These are phyloP conservation scores for Seira musarum DNA, from an alignment of 2,888 invertebrate genomes.

Conservation along the genomic window DNA sequence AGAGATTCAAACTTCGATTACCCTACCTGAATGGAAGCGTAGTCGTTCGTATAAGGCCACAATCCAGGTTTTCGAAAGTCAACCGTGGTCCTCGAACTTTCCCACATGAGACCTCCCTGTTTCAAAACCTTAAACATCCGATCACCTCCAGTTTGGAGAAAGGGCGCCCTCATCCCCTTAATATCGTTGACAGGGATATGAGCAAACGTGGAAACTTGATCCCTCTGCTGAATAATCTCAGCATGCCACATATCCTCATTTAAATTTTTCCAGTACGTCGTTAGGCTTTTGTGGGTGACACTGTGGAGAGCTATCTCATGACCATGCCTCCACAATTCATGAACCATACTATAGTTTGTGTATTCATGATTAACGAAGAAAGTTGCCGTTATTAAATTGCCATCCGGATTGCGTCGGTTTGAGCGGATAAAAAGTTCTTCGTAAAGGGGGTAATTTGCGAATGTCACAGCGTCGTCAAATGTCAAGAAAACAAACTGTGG, in stretches of 20 bases:
- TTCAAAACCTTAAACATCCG: constrained; percentile 76
- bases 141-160: constrained; percentile 80
- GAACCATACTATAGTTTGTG: constrained; percentile 82
- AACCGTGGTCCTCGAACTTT: constrained; percentile 78
- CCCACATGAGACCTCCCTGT: constrained; percentile 76
- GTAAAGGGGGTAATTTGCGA: constrained; percentile 94
- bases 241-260: constrained; percentile 94
- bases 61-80: constrained; percentile 73
- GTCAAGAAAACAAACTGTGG: constrained; percentile 96
- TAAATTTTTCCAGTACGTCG: constrained; percentile 94
- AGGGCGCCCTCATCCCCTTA: constrained; percentile 92
- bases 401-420: constrained; percentile 93
- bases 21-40: constrained; percentile 73
- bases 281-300: constrained; percentile 94
- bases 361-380: constrained; percentile 95
- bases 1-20: too few species aligned
- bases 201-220: constrained; percentile 90
- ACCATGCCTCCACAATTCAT: constrained; percentile 91
- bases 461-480: constrained; percentile 95
- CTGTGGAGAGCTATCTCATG: constrained; percentile 96
- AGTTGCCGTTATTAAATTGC: constrained; percentile 93
- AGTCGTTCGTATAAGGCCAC: constrained; percentile 82
- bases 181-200: constrained; percentile 93
- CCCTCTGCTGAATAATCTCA: constrained; percentile 95
- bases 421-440: constrained; percentile 92